Base-by-base conservation (phyloP, 2,888 invertebrate species). In the Drosophila tanythrix region DNA sequence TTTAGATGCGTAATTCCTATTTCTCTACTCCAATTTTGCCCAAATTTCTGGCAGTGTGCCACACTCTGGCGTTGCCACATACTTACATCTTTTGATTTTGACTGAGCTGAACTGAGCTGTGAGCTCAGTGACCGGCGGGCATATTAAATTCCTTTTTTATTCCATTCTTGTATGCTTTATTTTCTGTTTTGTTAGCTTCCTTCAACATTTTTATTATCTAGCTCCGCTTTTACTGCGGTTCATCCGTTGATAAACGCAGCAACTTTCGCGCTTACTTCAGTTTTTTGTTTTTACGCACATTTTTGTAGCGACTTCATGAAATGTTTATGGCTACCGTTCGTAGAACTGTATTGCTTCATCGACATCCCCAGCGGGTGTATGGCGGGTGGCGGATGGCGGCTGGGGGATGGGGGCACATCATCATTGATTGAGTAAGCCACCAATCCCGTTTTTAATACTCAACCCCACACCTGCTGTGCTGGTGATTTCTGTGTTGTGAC, bases 221-320 rank as follows among this genome's bases (percentile, higher is more conserved):
- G 78, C 82, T 80, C 70, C 82, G 67, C 60, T 86, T 84, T 84
- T 82, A 86, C 81, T 73, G 76, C 83, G 74, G 66, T 72, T 79
- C 66, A 77, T 68, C 70, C 78, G 57, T 62, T 76, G 82, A 82
- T 83, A 83, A 80, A 73, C 70, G 79, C 68, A 69, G 61, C 79
- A 78, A 72, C 69, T 56, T 69, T 76, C 69, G 31, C 71, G 67
- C 74, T 71, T 73, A 61, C 76, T 74, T 72, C 62, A 62, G 43
- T 65, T 79, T 80, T 83, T 81, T 46, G 46, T 15, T 46, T 82
- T 78, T 69, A 77, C 83, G 81, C 76, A 72, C 76, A 74, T 74
- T 71, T 85, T 74, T 76, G 70, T 82, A 69, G 73, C 68, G 76
- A 76, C 82, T 78, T 86, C 85, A 86, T 88, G 86, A 82, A 85